Base-by-base conservation (phyloP, 2,113 vertebrate species). In the Scalopus aquaticus region DNA sequence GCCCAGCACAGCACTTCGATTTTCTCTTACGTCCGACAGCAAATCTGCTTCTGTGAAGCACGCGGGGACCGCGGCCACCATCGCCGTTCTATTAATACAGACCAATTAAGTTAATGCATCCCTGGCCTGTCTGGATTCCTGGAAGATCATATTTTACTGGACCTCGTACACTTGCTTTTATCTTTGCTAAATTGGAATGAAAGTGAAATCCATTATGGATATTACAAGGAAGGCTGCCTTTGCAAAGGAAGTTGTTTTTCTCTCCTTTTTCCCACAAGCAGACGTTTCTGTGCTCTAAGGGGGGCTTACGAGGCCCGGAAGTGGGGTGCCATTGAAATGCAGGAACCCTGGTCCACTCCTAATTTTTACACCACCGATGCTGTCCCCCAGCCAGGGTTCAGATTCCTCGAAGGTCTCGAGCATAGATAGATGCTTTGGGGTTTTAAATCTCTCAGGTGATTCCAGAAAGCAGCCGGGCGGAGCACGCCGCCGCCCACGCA, bases 201-300 rank as follows among this genome's bases (percentile, higher is more conserved):
- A 91, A 83, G 74, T 87, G 76, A 95, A 91, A 76, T 42, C 69
- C 91, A 79, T 96, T 91, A 91, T 51, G 81, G 86, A 60, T 72
- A 89, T 79, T 82, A 85, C 46, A 74, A 60, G 51, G 93, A 93
- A n/a, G 58, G 17, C 82, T 62, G 32, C 56, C 54, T 79, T 69
- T 60, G 60, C 24, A 49, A 49, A 73, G 22, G 37, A 37, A 91
- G 76, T 5, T 37, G 24, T 49, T 12, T 73, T 26, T 35, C 35
- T 22, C 30, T 62, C 11, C 58, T 37, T 87, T 77, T 24, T 2
- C 72, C 58, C n/a, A 44, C 60, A 74, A 49, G 42, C 22, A 64
- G 62, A n/a, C 2, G 32, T 22, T 19, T 76, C n/a, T 64, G 15
- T 42, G 44, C 15, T 42, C 28, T 1, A n/a, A n/a, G n/a, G n/a